Base-by-base conservation (phyloP, 2,113 vertebrate genomes). In the Aramus guarauna region DNA sequence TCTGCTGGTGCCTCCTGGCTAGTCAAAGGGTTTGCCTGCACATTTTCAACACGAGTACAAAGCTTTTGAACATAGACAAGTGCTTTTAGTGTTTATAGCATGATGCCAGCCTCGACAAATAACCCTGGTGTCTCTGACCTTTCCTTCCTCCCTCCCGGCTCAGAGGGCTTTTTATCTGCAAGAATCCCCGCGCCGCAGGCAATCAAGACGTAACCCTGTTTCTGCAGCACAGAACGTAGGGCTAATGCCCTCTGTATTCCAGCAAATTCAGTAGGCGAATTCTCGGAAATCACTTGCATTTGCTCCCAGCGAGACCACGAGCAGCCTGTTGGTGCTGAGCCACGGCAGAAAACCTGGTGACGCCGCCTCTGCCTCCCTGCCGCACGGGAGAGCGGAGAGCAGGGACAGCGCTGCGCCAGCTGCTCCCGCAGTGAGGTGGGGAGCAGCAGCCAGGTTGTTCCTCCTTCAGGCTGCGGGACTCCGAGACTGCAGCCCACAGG, bases 301-400 rank as follows among this genome's bases (percentile, higher is more conserved):
- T 29, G 43, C 36, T 89, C 8, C 58, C 41, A 3, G 14, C 5
- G 69, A 50, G 64, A 41, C 19, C 39, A 1, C 3, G 3, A 39
- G 74, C 82, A 55, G 73, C 55, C 36, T 16, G 19, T 9, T 41
- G 73, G 73, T 52, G 71, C 52, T 0, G 11, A 78, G 55, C 52
- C 24, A 4, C 7, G 3, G 24, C 4, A 5, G 59, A 10, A 63
- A 18, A 47, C 16, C 26, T 9, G 50, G 7, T 27, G 3, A 4
- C 1, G 1, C 13, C 37, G 55, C 23, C 26, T 1, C 13, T 19
- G 2, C 19, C 39, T 50, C 18, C 53, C 19, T 20, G 48, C 2
- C 6, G 0, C 4, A 4, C 1, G 4, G 43, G 2, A 6, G 37
- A 17, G 66, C 0, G 16, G 6, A 2, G 60, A 2, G 3, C 18